Base-by-base conservation (phyloP, 1,140 invertebrate species). In the Phortica variegata region DNA sequence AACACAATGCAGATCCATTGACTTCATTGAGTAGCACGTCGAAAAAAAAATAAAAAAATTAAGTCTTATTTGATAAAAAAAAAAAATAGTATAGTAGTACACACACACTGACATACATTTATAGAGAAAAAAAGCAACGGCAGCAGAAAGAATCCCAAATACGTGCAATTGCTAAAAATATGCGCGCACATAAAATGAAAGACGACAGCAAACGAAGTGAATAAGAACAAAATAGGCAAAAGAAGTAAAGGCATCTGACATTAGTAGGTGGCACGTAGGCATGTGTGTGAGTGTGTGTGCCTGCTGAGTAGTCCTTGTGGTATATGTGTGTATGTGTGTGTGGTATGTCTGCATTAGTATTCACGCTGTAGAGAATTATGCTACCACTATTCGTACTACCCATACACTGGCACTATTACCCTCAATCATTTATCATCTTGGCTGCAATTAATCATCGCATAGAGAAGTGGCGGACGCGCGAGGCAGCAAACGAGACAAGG, bases 381-480 rank as follows among this genome's bases (percentile, higher is more conserved):
- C 33, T 10, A 10, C 33, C 36, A 31, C 43, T 51, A 36, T 38
- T 44, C 32, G 44, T 42, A 51, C 40, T 55, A 49, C 45, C 56
- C 49, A 58, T 29, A 44, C 32, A 29, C 38, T 53, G 60, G 60
- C 57, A 61, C 61, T 65, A 60, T 63, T 65, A 65, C 57, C 57
- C 61, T 54, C 54, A 65, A 65, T 65, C 57, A 65, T 65, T 65
- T 65, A 65, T 65, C 61, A 65, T 65, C 52, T 65, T 54, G 58
- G 47, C 61, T 65, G 61, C 61, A 65, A 65, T 65, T 65, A 65
- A 65, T 65, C 61, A 65, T 65, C 61, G 60, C 65, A 65, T 65
- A 10, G 5, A 26, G 23, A 6, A 26, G 23, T 26, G 23, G 10
- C 5, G 23, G 10, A 26, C 10, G 10, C 10, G 10, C 23, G 10